A percentile compares a stretch with the other conserved stretches of the same genome.
phyloP scores from a whole-genome alignment of 2,113 vertebrate genomes.

The Aegithalos caudatus region DNA sequence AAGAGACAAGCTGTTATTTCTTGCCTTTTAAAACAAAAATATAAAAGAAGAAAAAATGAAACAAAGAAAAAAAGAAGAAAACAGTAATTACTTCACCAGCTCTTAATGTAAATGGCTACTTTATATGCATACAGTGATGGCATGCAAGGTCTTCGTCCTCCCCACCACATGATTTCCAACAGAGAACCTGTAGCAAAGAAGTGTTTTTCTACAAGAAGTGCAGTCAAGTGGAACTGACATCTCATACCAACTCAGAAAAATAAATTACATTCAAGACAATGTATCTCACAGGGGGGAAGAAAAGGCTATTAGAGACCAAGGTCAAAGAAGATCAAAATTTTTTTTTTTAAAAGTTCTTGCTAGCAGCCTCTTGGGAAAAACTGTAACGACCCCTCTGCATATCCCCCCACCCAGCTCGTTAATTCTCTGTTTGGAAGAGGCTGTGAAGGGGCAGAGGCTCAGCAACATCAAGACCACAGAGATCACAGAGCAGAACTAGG shows the following conservation, averaged over 20 bases:
- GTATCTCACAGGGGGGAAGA: not conserved
- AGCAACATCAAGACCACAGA: not conserved
- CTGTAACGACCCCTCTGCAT: fast-evolving
- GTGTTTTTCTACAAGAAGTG: not conserved
- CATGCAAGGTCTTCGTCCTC: not conserved
- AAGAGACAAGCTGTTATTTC: conserved; percentile 70
- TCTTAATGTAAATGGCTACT: not conserved
- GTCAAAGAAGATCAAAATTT: not conserved
- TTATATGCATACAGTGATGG: not conserved
- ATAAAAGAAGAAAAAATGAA: not conserved
- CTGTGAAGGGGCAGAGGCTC: not conserved
- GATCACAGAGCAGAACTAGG: not conserved
- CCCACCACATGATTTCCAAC: not conserved
- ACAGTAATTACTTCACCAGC: not conserved
- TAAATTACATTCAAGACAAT: not conserved
- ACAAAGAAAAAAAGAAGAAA: not conserved
- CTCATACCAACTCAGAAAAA: not conserved
- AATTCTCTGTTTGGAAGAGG: not conserved
- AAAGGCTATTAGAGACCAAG: not conserved
- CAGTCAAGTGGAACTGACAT: conserved; percentile 9
- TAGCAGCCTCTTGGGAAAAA: not conserved
- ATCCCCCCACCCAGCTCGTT: not conserved
- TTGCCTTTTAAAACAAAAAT: conserved; percentile 72
- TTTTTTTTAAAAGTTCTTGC: not conserved
- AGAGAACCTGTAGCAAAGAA: not conserved